These are phyloP conservation scores for Eupithecia abbreviata DNA, from an alignment of 2,888 invertebrate genomes.

Conservation along the genomic window DNA sequence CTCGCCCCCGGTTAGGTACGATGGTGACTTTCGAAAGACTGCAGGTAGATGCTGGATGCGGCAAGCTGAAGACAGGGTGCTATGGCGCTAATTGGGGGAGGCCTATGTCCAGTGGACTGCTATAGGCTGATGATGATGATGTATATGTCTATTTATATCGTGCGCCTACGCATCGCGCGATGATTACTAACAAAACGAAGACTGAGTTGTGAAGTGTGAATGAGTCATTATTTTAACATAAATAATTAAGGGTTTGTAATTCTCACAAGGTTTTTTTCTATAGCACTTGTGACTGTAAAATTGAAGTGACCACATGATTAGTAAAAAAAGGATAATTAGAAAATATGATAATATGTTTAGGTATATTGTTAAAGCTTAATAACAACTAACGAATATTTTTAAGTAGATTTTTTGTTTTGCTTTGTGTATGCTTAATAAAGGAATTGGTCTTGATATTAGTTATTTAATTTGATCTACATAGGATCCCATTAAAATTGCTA, in stretches of 20 bases:
- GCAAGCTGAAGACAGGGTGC: too few relatives aligned
- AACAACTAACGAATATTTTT: constrained; percentile 41
- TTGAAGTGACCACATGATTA: neutral
- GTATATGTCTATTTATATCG: too few relatives aligned
- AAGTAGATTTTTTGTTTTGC: constrained; percentile 59
- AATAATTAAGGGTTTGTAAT: constrained; percentile 1
- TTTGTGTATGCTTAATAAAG: constrained; percentile 60
- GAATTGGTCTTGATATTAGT: constrained; percentile 45
- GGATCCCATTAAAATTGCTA: neutral
- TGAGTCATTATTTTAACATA: constrained; percentile 41
- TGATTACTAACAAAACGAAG: constrained; percentile 58
- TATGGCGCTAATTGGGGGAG: too few relatives aligned
- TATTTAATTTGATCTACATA: constrained; percentile 10
- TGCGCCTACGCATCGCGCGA: too few relatives aligned
- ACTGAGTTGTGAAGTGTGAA: constrained; percentile 64
- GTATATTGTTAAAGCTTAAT: constrained; percentile 17
- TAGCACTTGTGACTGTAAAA: neutral
- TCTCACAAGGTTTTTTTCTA: neutral
- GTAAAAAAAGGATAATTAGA: neutral
- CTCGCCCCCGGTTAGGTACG: too few relatives aligned
- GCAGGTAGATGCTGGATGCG: too few relatives aligned
- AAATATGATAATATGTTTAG: neutral
- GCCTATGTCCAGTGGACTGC: too few relatives aligned
- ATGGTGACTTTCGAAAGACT: too few relatives aligned
- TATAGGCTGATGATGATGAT: too few relatives aligned